Base-by-base conservation (phyloP, 2,888 invertebrate genomes). In the Drosophila conformis region DNA sequence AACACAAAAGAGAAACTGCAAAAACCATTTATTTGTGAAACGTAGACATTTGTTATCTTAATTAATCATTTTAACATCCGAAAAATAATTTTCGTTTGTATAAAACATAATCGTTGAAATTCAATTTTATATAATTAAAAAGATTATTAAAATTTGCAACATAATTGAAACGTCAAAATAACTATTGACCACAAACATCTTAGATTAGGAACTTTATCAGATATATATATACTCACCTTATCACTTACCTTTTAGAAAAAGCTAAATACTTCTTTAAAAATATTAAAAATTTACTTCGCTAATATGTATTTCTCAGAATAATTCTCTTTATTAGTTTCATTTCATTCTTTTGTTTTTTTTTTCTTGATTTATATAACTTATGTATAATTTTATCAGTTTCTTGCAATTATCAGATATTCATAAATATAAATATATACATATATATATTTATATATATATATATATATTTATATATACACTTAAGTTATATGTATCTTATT, bases 321-420 rank as follows among this genome's bases (percentile, higher is more conserved):
- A 82, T 86, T 89, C 90, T 89, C 88, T 86, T 86, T 86, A 86
- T 86, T 89, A 86, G 80, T 87, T 90, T 62, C 73, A 82, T 73
- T 79, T 86, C 42, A 54, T 69, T 73, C 60, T 35, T 69, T 54
- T 72, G 64, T 42, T 52, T 62, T 65, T 63, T 60, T 74, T 51
- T 51, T 46, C 54, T 54, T 73, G 58, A 36, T 79, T 72, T 56
- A 63, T 68, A 71, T 83, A 76, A 71, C 87, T 89, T 84, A 84
- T 48, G 42, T 54, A 78, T 89, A 89, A 46, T 66, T 84, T 74
- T 71, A 80, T 89, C 88, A 85, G 85, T 89, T 87, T 83, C 84
- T 87, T 69, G 73, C 84, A 82, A 87, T 72, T 76, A 81, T 89
- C 69, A 80, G 73, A 84, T 87, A 82, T 62, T 56, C 52, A 61